phyloP scores from a whole-genome alignment of 2,797 vertebrate species.

The Liparis tanakae region DNA sequence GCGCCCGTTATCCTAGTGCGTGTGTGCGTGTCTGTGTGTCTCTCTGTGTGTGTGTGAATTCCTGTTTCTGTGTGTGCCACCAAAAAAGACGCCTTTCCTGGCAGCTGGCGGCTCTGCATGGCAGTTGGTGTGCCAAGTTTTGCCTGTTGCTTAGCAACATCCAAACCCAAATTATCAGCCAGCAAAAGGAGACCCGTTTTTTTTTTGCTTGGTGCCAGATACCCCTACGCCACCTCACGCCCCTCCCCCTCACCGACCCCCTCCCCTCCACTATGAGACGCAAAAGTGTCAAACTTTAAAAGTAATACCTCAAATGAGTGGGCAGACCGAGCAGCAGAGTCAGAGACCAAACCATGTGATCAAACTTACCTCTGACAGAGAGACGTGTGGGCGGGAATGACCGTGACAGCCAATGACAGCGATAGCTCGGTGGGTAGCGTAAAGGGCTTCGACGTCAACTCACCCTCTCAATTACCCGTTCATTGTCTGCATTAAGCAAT shows the following conservation, averaged over 20 bases:
- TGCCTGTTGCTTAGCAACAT: slow-evolving; percentile 86
- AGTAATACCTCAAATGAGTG: not conserved
- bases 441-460: not conserved
- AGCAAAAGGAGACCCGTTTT: slow-evolving; percentile 71
- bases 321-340: not conserved
- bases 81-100: slow-evolving; percentile 83
- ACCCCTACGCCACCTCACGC: slow-evolving; percentile 6
- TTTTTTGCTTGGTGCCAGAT: slow-evolving; percentile 65
- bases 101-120: slow-evolving; percentile 82
- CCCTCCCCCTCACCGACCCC: not conserved
- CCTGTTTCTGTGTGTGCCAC: slow-evolving; percentile 56
- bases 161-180: slow-evolving; percentile 81
- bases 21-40: slow-evolving; percentile 43
- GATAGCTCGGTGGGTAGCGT: not conserved
- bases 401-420: slow-evolving; percentile 15
- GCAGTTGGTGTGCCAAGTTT: slow-evolving; percentile 80
- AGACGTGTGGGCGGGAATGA: not conserved
- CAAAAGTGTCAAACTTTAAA: not conserved
- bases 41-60: slow-evolving; percentile 51
- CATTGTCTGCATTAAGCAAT: not conserved
- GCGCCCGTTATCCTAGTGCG: slow-evolving; percentile 29
- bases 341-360: slow-evolving; percentile 7
- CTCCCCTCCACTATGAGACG: slow-evolving; percentile 6
- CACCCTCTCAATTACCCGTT: not conserved
- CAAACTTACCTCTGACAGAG: slow-evolving; percentile 10